Evolutionary conservation across 2,888 invertebrate genomes (phyloP).

Genomic region (Thecocarcelia acutangulata): DNA sequence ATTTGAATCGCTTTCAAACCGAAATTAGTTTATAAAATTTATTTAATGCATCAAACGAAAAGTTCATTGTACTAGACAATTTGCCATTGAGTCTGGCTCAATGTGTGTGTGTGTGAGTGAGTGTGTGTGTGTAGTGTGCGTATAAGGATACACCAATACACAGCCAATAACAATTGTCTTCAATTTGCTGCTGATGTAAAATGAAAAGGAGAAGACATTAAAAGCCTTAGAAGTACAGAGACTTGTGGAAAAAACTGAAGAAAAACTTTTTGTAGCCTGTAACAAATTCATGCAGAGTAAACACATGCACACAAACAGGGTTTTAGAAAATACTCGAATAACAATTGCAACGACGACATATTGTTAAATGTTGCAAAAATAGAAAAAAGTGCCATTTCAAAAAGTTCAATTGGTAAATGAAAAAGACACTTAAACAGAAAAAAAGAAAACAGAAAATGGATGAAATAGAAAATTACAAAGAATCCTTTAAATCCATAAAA

Average conservation of each 20-base stretch:
- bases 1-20: conserved; percentile 36
- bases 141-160: background rate
- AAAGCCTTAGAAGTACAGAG: conserved; percentile 50
- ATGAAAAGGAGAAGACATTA: conserved; percentile 52
- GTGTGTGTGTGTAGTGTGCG: background rate
- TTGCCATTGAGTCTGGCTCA: conserved; percentile 7
- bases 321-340: conserved; percentile 49
- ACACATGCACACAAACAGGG: conserved; percentile 11
- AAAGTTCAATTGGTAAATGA: conserved; percentile 37
- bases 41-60: conserved; percentile 56
- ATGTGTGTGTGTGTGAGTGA: background rate
- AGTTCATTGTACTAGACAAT: conserved; percentile 59
- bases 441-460: conserved; percentile 1
- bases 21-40: conserved; percentile 57
- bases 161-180: background rate
- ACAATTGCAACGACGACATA: conserved; percentile 65
- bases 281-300: background rate
- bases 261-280: background rate
- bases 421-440: background rate
- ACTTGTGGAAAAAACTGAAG: conserved; percentile 7
- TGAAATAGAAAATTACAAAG: conserved; percentile 9
- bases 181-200: background rate
- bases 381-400: conserved; percentile 27
- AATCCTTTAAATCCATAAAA: conserved; percentile 44
- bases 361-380: conserved; percentile 55